A percentile compares a stretch with the other conserved stretches of the same genome.
Conservation (phyloP, 2,797 vertebrate genomes). For the Anguilla obscura region DNA sequence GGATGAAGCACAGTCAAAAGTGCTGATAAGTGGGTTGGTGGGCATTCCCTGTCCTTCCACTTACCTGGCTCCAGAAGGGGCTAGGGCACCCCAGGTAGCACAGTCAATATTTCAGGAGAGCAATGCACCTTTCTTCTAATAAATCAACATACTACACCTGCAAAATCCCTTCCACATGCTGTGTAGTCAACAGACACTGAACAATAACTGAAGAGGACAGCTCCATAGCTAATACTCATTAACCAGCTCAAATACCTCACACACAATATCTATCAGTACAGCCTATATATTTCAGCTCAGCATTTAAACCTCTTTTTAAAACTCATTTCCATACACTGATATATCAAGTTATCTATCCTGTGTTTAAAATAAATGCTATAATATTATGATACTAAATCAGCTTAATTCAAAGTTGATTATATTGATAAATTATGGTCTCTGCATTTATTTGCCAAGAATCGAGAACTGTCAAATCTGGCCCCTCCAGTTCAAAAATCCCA, state of each 20-base stretch:
- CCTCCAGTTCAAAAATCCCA: neutral
- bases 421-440: too few species aligned
- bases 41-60: neutral
- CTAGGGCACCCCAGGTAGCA: neutral
- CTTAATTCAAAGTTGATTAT: neutral
- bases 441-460: too few species aligned
- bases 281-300: neutral
- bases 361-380: neutral
- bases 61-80: neutral
- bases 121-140: neutral
- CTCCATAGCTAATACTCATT: neutral
- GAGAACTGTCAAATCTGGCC: neutral
- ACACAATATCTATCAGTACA: neutral
- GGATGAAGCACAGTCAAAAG: neutral
- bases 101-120: neutral
- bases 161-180: neutral
- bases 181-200: neutral
- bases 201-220: neutral
- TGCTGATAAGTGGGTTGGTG: neutral
- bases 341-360: neutral
- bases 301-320: neutral
- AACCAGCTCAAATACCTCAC: too few species aligned
- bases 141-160: neutral
- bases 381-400: neutral
- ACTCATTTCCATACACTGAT: neutral